A percentile compares a stretch with the other conserved stretches of the same genome.
These are phyloP conservation scores for Bacillus rossius DNA, from an alignment of 1,140 invertebrate genomes.

Conservation along the genomic window DNA sequence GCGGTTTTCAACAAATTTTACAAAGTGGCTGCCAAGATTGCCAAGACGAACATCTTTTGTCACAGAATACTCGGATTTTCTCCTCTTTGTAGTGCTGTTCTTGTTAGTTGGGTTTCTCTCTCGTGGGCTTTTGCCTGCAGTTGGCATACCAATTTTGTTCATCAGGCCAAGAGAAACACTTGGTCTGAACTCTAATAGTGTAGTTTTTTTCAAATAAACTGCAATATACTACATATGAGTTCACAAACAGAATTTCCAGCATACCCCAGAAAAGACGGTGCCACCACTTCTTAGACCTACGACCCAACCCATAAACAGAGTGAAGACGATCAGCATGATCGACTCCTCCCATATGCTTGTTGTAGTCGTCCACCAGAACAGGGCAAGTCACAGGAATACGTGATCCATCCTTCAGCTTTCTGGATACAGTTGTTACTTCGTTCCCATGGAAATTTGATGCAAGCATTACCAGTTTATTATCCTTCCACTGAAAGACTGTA, in stretches of 20 bases:
- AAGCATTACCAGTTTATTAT: slow-evolving; percentile 13
- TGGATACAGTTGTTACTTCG: not conserved
- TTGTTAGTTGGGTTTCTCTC: no score
- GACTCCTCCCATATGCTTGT: not conserved
- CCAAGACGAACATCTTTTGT: no score
- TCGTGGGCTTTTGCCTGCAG: no score
- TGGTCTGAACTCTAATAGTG: slow-evolving; percentile 13
- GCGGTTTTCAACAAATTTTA: no score
- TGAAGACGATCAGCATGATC: not conserved
- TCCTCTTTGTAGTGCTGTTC: no score
- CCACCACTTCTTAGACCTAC: slow-evolving; percentile 6
- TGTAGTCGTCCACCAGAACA: not conserved
- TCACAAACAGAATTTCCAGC: slow-evolving; percentile 12
- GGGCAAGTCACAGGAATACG: not conserved
- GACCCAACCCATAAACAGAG: slow-evolving; percentile 11
- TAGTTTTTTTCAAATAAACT: slow-evolving; percentile 9
- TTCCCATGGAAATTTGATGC: slow-evolving; percentile 15
- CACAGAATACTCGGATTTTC: no score
- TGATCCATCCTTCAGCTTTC: not conserved
- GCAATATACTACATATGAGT: slow-evolving; percentile 9
- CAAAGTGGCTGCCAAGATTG: no score
- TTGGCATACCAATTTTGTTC: not conserved
- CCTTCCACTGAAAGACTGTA: slow-evolving; percentile 16
- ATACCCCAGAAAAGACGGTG: slow-evolving; percentile 4
- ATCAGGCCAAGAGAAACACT: slow-evolving; percentile 27